Percentiles rank a stretch among this genome's conserved stretches.
Conservation (phyloP, 2,113 vertebrate genomes). For the Hiodon alosoides region DNA sequence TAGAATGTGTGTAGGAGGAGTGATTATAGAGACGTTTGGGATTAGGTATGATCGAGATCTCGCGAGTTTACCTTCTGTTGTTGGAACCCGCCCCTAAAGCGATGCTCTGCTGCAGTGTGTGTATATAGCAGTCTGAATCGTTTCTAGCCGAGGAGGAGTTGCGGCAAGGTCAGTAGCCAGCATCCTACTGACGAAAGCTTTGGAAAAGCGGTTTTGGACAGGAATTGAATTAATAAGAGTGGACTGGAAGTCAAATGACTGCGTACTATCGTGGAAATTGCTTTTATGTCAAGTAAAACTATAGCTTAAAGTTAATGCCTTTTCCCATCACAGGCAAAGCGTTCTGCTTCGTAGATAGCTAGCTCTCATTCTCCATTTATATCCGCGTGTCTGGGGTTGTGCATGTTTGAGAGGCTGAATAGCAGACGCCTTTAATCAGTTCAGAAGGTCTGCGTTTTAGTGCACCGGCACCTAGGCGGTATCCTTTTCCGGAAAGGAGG, state of each 20-base stretch:
- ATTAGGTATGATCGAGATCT: conserved; percentile 38
- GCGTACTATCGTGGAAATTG: neutral
- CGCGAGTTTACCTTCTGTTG: conserved; percentile 45
- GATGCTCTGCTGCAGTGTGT: conserved; percentile 56
- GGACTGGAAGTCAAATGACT: neutral
- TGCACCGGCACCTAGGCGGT: conserved; percentile 18
- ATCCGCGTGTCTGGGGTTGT: conserved; percentile 25
- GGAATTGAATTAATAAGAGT: neutral
- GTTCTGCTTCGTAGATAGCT: conserved; percentile 30
- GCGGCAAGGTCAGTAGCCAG: conserved; percentile 59
- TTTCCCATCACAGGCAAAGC: neutral
- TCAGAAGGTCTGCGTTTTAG: conserved; percentile 13
- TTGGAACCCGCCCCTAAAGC: conserved; percentile 46
- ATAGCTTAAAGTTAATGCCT: conserved; percentile 22
- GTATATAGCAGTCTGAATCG: conserved; percentile 52
- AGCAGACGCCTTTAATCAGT: conserved; percentile 21
- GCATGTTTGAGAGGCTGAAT: conserved; percentile 23
- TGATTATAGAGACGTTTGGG: too few relatives aligned
- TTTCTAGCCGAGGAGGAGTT: conserved; percentile 54
- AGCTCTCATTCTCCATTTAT: conserved; percentile 23
- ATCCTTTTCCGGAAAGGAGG: conserved; percentile 1
- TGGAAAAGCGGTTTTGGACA: neutral
- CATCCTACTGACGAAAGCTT: conserved; percentile 41
- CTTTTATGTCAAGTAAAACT: neutral
- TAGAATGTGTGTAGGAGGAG: too few relatives aligned